Conservation (phyloP, 2,797 vertebrate species). For the Ambastaia sidthimunki region DNA sequence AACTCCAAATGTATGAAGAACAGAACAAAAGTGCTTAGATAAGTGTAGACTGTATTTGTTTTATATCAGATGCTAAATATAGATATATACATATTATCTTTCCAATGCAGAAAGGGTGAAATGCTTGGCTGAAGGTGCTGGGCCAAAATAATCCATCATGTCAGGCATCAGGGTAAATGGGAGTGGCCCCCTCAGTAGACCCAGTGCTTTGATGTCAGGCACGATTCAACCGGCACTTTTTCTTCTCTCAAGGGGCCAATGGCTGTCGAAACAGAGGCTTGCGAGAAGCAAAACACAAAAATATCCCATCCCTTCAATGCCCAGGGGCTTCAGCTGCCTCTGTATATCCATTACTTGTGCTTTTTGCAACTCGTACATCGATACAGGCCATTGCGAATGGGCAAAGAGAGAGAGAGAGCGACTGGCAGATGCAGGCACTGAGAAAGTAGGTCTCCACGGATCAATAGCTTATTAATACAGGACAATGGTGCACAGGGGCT, state of each 20-base stretch:
- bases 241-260: conserved; percentile 65
- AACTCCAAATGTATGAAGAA: conserved; percentile 72
- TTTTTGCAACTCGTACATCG: conserved; percentile 77
- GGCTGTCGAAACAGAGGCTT: conserved; percentile 65
- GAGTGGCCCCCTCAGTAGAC: conserved; percentile 55
- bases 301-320: conserved; percentile 57
- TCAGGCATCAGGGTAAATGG: conserved; percentile 69
- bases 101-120: conserved; percentile 68
- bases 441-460: conserved; percentile 78
- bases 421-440: conserved; percentile 73
- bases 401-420: conserved; percentile 50
- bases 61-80: conserved; percentile 73
- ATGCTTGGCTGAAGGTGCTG: conserved; percentile 74
- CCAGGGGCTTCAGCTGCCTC: conserved; percentile 71
- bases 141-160: conserved; percentile 80
- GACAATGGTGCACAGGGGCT: conserved; percentile 76
- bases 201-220: conserved; percentile 64
- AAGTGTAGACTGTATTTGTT: conserved; percentile 62
- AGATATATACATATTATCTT: conserved; percentile 77
- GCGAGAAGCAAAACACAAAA: conserved; percentile 63
- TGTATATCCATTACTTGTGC: conserved; percentile 80
- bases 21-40: conserved; percentile 75
- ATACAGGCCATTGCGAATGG: conserved; percentile 72
- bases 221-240: conserved; percentile 66
- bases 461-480: conserved; percentile 84